These are phyloP conservation scores for Masticophis lateralis DNA, from an alignment of 2,797 vertebrate genomes.

Conservation along the genomic window DNA sequence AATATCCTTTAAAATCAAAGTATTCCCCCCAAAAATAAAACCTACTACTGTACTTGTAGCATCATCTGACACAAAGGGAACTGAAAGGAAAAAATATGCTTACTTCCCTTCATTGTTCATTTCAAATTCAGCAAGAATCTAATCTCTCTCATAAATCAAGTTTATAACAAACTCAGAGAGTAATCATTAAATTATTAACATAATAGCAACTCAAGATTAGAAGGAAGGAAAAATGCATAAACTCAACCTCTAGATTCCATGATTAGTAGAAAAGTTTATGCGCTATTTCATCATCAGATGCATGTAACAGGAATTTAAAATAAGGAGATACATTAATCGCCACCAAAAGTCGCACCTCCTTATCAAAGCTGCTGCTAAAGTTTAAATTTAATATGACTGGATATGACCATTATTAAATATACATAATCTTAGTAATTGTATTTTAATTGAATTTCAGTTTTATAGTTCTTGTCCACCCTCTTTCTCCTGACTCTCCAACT, in stretches of 20 bases:
- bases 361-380: background rate
- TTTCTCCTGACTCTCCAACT: background rate
- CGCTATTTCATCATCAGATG: background rate
- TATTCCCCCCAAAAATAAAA: background rate
- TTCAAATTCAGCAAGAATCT: background rate
- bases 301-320: background rate
- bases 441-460: background rate
- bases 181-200: background rate
- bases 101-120: background rate
- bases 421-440: background rate
- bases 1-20: slow-evolving; percentile 1
- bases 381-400: background rate
- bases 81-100: background rate
- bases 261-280: background rate
- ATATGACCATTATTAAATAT: background rate
- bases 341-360: background rate
- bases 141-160: background rate
- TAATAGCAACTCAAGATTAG: background rate
- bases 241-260: background rate
- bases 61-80: slow-evolving; percentile 43
- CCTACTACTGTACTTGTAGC: slow-evolving; percentile 23
- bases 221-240: background rate
- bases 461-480: background rate
- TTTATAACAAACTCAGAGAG: background rate
- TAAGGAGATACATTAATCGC: background rate